Evolutionary conservation across 1,140 invertebrate species (phyloP).

Genomic region (Bicyclus anynana): DNA sequence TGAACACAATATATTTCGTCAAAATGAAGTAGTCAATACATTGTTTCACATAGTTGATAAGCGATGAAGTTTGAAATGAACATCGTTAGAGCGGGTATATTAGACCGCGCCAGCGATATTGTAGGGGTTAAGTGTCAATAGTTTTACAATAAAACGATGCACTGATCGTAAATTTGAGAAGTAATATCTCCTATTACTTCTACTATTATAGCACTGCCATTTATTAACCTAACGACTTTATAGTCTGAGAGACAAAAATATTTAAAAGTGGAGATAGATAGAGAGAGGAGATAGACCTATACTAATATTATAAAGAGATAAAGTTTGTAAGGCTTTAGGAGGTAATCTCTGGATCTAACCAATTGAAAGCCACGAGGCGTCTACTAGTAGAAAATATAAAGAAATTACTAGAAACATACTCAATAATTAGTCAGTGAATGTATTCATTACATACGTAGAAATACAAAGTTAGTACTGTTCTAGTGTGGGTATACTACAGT

Average conservation of each 20-base stretch:
- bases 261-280: no score
- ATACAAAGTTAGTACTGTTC: background rate
- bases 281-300: no score
- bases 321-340: no score
- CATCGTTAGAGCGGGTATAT: background rate
- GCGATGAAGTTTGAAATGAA: slow-evolving; percentile 10
- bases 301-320: no score
- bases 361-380: no score
- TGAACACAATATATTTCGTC: background rate
- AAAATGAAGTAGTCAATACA: slow-evolving; percentile 8
- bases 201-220: no score
- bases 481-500: background rate
- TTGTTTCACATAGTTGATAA: slow-evolving; percentile 13
- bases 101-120: slow-evolving; percentile 1
- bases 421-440: no score
- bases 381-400: no score
- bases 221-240: no score
- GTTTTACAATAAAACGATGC: background rate
- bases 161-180: background rate
- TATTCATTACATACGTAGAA: background rate
- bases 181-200: background rate
- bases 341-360: no score
- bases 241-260: no score
- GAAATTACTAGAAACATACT: no score
- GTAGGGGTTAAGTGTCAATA: slow-evolving; percentile 3